These are phyloP conservation scores for Camelus bactrianus DNA, from an alignment of 2,113 vertebrate genomes.

Conservation along the genomic window DNA sequence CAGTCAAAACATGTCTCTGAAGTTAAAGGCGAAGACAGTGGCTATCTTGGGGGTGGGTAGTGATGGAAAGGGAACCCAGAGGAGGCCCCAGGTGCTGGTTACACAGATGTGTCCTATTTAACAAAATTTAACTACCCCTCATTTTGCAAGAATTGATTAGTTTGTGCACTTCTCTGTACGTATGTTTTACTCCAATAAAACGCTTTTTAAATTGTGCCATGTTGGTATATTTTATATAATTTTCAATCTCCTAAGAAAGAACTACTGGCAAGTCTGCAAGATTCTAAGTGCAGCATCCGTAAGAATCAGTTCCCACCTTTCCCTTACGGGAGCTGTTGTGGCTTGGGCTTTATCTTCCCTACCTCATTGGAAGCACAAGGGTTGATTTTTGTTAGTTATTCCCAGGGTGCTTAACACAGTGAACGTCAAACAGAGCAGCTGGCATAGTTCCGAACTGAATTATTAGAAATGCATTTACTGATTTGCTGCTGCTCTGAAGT, in stretches of 20 bases:
- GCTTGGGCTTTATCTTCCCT: background rate
- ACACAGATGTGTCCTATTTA: background rate
- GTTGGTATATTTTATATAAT: background rate
- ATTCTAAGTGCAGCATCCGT: background rate
- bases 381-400: constrained; percentile 29
- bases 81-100: background rate
- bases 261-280: background rate
- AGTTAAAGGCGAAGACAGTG: background rate
- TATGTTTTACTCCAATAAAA: background rate
- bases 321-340: background rate
- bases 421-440: constrained; percentile 1
- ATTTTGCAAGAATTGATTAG: background rate
- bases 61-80: background rate
- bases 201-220: background rate
- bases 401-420: background rate
- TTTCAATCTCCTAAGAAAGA: background rate
- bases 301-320: constrained; percentile 35
- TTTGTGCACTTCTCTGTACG: background rate
- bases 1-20: background rate
- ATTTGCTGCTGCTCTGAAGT: background rate
- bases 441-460: background rate
- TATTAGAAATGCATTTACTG: background rate
- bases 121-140: constrained; percentile 20
- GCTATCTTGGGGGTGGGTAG: background rate
- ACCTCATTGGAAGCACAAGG: background rate